These are phyloP conservation scores for Heterocephalus glaber DNA, from an alignment of 2,113 vertebrate species.

Conservation along the genomic window DNA sequence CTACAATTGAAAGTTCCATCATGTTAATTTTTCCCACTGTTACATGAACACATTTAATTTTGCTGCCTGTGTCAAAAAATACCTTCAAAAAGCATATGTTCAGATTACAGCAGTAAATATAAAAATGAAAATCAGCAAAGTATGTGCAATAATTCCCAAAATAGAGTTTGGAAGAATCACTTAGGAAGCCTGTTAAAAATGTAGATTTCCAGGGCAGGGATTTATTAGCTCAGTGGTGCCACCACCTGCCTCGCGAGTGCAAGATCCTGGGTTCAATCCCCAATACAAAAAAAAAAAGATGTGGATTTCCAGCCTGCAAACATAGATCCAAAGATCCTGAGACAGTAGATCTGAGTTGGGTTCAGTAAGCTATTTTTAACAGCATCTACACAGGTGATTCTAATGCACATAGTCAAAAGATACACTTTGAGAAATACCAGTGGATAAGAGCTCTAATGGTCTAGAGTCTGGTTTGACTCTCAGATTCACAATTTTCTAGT, in stretches of 20 bases:
- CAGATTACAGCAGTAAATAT: background rate
- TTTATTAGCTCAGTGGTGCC: too few species aligned
- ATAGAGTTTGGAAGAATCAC: background rate
- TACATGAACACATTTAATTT: background rate
- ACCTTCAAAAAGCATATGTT: background rate
- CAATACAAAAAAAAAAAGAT: too few species aligned
- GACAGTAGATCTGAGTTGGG: background rate
- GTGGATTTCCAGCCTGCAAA: background rate
- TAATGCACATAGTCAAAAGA: background rate
- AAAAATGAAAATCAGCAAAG: conserved; percentile 5
- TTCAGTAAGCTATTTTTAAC: background rate
- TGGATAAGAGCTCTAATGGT: background rate
- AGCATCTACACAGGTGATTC: background rate
- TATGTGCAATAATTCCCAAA: background rate
- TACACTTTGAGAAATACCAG: background rate
- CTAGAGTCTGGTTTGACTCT: background rate
- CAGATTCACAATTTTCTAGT: background rate
- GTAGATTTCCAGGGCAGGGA: too few species aligned
- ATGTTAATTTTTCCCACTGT: background rate
- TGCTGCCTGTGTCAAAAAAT: background rate
- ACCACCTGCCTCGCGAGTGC: too few species aligned
- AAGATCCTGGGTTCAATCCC: too few species aligned
- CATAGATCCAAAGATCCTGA: background rate
- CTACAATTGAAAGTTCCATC: background rate
- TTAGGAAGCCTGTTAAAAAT: background rate